These are phyloP conservation scores for Spodoptera littoralis DNA, from an alignment of 2,888 invertebrate genomes.

Conservation along the genomic window DNA sequence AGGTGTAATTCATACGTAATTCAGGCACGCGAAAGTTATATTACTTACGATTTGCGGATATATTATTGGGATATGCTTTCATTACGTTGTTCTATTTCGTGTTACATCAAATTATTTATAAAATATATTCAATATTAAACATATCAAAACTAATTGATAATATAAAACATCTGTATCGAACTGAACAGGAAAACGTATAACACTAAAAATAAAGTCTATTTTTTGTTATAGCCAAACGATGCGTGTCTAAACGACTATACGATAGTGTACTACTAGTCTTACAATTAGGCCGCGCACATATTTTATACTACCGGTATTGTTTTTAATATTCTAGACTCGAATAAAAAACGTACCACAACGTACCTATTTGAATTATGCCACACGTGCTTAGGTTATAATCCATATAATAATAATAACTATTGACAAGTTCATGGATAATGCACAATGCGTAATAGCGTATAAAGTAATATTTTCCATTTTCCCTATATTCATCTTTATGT, in stretches of 20 bases:
- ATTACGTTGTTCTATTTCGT: conserved; percentile 16
- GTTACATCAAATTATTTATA: conserved; percentile 5
- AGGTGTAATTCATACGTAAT: conserved; percentile 22
- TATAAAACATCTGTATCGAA: conserved; percentile 22
- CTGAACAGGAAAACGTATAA: not conserved
- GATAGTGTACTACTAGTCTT: conserved; percentile 45
- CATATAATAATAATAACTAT: no score
- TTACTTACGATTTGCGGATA: conserved; percentile 5
- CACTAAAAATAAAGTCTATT: conserved; percentile 7
- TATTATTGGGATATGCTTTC: conserved; percentile 1
- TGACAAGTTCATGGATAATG: no score
- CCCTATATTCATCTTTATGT: conserved; percentile 12
- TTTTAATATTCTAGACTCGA: not conserved
- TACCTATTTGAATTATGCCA: not conserved
- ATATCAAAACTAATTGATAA: conserved; percentile 35
- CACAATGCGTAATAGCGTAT: not conserved
- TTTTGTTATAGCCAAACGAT: conserved; percentile 41
- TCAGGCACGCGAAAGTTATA: conserved; percentile 16
- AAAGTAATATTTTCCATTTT: conserved; percentile 20
- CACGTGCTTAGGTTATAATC: not conserved
- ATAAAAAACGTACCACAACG: conserved; percentile 1
- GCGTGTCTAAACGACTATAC: conserved; percentile 42
- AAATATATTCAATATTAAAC: no score
- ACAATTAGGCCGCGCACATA: conserved; percentile 27
- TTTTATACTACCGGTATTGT: not conserved